Evolutionary conservation across 2,888 invertebrate genomes (phyloP).

Genomic region (Drosophila anceps): DNA sequence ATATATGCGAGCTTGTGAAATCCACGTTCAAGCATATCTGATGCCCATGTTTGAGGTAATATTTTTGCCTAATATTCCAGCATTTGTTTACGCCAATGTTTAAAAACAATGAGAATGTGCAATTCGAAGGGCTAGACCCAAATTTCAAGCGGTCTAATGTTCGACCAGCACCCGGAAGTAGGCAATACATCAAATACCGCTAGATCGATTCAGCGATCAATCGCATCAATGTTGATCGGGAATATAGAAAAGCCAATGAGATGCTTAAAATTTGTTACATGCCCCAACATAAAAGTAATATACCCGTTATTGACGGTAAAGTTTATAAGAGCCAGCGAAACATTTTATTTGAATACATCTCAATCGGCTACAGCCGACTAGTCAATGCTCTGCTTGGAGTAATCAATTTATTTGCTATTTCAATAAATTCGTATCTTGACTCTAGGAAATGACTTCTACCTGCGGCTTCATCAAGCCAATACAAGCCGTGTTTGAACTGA

Average conservation of each 20-base stretch:
- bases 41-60: slow-evolving; percentile 10
- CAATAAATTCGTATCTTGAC: not conserved
- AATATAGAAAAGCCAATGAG: not conserved
- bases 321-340: not conserved
- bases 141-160: slow-evolving; percentile 25
- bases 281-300: not conserved
- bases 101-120: slow-evolving; percentile 40
- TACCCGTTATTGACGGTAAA: no score
- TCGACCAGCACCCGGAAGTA: slow-evolving; percentile 8
- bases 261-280: not conserved
- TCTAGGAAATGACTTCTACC: no score
- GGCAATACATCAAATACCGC: not conserved
- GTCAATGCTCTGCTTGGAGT: not conserved
- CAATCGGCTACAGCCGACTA: not conserved
- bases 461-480: no score
- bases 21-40: slow-evolving; percentile 5
- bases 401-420: not conserved
- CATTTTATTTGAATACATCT: not conserved
- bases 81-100: slow-evolving; percentile 41
- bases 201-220: not conserved
- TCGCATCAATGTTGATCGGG: not conserved
- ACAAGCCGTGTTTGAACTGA: no score
- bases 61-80: slow-evolving; percentile 34
- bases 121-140: slow-evolving; percentile 44
- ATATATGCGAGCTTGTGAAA: slow-evolving; percentile 5